These are phyloP conservation scores for Paguma larvata DNA, from an alignment of 2,797 vertebrate genomes.

Conservation along the genomic window DNA sequence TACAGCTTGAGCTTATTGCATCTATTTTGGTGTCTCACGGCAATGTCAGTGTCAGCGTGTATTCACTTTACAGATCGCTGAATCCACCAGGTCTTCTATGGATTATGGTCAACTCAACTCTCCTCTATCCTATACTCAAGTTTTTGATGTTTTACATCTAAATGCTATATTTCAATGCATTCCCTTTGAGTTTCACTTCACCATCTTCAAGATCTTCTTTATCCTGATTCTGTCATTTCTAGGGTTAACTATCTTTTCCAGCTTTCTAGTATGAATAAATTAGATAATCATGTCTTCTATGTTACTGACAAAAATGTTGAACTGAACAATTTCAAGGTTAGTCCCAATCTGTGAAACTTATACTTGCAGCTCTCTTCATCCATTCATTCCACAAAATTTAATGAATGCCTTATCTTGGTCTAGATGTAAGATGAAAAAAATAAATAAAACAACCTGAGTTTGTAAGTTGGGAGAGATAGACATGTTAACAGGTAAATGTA, in stretches of 20 bases:
- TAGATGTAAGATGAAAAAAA: not conserved
- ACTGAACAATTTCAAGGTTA: not conserved
- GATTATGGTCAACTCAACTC: not conserved
- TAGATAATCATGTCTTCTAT: not conserved
- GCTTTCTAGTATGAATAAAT: not conserved
- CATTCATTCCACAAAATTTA: not conserved
- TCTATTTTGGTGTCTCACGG: not conserved
- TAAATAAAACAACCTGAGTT: not conserved
- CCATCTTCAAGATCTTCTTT: not conserved
- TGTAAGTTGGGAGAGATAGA: not conserved
- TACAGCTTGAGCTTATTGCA: not conserved
- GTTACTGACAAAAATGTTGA: not conserved
- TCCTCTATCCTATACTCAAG: not conserved
- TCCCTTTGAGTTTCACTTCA: not conserved
- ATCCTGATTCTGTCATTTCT: conserved; percentile 32
- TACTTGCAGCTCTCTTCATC: not conserved
- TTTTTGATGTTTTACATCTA: not conserved
- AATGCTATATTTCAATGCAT: not conserved
- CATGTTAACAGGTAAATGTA: not conserved
- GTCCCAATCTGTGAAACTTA: not conserved
- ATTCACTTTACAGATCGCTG: not conserved
- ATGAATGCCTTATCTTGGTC: not conserved
- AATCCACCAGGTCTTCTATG: not conserved
- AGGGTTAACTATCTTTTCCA: not conserved
- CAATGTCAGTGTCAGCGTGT: too few species aligned